phyloP scores from a whole-genome alignment of 1,140 invertebrate species.

The Brachionus calyciflorus region DNA sequence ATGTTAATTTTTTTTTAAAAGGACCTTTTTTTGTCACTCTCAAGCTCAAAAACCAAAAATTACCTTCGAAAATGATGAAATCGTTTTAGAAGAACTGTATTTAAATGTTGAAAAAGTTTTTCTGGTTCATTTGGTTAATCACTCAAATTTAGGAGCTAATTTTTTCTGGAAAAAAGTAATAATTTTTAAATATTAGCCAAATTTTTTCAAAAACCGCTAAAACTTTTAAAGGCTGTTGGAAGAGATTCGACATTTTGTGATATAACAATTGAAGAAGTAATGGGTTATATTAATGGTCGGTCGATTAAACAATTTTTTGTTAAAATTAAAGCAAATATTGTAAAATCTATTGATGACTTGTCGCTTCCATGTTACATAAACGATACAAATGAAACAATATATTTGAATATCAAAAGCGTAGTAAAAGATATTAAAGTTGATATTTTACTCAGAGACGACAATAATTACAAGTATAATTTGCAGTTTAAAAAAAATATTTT shows the following conservation, averaged over 20 bases:
- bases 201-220: neutral
- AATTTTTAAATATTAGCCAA: neutral
- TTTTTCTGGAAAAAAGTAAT: constrained; percentile 7
- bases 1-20: constrained; percentile 48
- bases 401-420: neutral
- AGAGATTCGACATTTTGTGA: neutral
- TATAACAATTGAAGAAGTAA: neutral
- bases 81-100: constrained; percentile 51
- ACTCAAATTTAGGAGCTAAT: neutral
- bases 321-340: neutral
- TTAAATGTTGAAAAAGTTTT: constrained; percentile 50
- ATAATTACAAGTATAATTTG: neutral
- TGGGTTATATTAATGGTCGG: neutral
- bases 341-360: neutral
- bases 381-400: constrained; percentile 7
- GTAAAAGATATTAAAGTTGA: constrained; percentile 15
- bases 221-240: neutral
- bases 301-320: neutral
- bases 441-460: constrained; percentile 5
- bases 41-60: constrained; percentile 55
- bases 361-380: neutral
- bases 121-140: constrained; percentile 47
- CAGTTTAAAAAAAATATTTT: neutral
- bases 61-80: constrained; percentile 51
- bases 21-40: constrained; percentile 50